These are phyloP conservation scores for Sphaerodactylus townsendi DNA, from an alignment of 2,113 vertebrate genomes.

Conservation along the genomic window DNA sequence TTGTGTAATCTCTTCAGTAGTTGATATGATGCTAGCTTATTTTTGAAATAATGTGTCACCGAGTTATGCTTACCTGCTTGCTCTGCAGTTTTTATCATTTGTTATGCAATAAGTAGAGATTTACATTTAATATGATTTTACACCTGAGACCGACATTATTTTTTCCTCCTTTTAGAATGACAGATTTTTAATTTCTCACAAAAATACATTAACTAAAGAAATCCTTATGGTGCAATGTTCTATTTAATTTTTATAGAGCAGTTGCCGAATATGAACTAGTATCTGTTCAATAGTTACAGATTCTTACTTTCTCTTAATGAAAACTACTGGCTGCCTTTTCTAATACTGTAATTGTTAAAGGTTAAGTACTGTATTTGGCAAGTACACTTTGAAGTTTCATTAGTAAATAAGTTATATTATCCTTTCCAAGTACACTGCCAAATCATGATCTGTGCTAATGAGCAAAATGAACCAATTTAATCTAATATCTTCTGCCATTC, in stretches of 20 bases:
- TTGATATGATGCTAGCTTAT: not conserved
- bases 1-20: not conserved
- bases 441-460: conserved; percentile 24
- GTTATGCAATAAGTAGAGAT: conserved; percentile 26
- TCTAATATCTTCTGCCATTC: not conserved
- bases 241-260: conserved; percentile 19
- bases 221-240: conserved; percentile 49
- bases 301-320: conserved; percentile 35
- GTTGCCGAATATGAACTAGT: conserved; percentile 36
- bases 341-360: not conserved
- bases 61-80: conserved; percentile 9
- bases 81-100: conserved; percentile 17
- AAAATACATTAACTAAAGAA: conserved; percentile 59
- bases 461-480: not conserved
- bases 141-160: not conserved
- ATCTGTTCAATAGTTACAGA: conserved; percentile 17
- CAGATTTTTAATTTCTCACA: conserved; percentile 37
- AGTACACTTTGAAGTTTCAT: conserved; percentile 19
- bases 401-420: conserved; percentile 5
- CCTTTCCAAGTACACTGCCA: conserved; percentile 3
- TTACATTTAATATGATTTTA: conserved; percentile 21
- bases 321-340: conserved; percentile 22
- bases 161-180: conserved; percentile 35
- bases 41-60: conserved; percentile 12
- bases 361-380: not conserved